Evolutionary conservation across 1,140 invertebrate species (phyloP).

Genomic region (Cherax quadricarinatus): DNA sequence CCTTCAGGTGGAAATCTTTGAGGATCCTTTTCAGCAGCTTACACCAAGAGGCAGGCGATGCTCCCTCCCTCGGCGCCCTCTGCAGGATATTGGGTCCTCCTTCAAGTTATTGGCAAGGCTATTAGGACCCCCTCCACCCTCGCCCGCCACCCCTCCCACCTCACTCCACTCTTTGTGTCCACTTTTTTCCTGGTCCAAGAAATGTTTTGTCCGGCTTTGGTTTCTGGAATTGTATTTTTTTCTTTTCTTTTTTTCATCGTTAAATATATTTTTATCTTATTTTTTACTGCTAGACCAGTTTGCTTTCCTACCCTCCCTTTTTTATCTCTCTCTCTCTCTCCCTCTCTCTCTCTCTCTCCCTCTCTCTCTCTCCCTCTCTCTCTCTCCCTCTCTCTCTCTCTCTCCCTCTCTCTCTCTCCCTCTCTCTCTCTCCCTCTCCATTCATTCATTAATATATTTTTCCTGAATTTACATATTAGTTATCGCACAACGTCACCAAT

Average conservation of each 20-base stretch:
- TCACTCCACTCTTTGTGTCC: neutral
- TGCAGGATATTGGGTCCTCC: conserved; percentile 2
- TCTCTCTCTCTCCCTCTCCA: neutral
- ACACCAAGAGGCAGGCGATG: neutral
- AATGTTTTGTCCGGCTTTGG: neutral
- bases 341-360: neutral
- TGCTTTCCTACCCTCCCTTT: neutral
- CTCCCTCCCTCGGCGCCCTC: neutral
- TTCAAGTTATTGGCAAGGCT: conserved; percentile 2
- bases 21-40: too few relatives aligned
- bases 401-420: neutral
- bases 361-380: neutral
- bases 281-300: neutral
- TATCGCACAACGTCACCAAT: too few relatives aligned
- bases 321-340: neutral
- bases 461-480: too few relatives aligned
- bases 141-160: too few relatives aligned
- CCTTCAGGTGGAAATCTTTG: too few relatives aligned
- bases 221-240: neutral
- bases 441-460: too few relatives aligned
- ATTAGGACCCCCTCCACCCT: neutral
- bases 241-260: too few relatives aligned
- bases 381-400: neutral
- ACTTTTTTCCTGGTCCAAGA: neutral
- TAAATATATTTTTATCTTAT: too few relatives aligned